A percentile compares a stretch with the other conserved stretches of the same genome.
These are phyloP conservation scores for Halcyon senegalensis DNA, from an alignment of 2,113 vertebrate genomes.

Conservation along the genomic window DNA sequence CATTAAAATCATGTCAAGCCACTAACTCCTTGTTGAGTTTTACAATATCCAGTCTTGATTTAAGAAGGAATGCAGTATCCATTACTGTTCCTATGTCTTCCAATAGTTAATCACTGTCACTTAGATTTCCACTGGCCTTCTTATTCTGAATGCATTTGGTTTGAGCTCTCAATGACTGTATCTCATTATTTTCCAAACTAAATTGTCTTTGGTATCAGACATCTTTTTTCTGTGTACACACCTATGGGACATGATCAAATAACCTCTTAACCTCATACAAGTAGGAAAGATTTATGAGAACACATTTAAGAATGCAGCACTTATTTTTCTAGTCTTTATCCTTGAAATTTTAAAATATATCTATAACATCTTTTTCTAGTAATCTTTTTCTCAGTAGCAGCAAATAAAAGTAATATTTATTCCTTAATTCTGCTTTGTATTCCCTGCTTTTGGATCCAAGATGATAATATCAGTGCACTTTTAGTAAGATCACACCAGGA, in stretches of 20 bases:
- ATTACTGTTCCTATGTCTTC: neutral
- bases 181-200: neutral
- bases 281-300: neutral
- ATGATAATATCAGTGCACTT: neutral
- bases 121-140: neutral
- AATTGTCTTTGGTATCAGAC: neutral
- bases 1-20: neutral
- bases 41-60: neutral
- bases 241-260: neutral
- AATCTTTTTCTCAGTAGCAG: neutral
- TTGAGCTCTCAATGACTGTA: neutral
- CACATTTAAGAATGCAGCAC: neutral
- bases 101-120: neutral
- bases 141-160: neutral
- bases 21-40: neutral
- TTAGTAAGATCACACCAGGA: constrained; percentile 26
- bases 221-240: neutral
- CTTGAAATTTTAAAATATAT: neutral
- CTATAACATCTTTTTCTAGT: neutral
- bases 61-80: neutral
- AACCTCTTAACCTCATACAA: neutral
- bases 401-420: neutral
- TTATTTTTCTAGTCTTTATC: neutral
- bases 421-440: neutral
- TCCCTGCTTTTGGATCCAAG: neutral